Evolutionary conservation across 2,113 vertebrate genomes (phyloP).

Genomic region (Sardina pilchardus): DNA sequence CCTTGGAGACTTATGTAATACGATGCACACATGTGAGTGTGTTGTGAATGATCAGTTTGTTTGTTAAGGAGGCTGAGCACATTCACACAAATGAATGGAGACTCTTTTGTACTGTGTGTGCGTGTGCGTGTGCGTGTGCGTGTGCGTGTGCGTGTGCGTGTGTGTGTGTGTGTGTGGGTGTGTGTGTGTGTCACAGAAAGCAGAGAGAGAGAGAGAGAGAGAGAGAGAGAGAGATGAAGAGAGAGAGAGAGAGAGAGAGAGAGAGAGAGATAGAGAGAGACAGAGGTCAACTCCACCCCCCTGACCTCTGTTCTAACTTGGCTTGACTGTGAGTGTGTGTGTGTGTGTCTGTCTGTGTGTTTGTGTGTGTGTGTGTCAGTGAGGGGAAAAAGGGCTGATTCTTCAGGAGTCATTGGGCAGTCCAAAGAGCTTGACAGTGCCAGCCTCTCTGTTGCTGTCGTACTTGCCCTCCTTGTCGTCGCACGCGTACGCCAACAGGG

Average conservation of each 20-base stretch:
- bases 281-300: too few relatives aligned
- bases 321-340: not conserved
- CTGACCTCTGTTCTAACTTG: too few relatives aligned
- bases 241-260: too few relatives aligned
- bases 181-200: not conserved
- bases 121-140: not conserved
- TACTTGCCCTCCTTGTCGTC: conserved; percentile 99
- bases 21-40: not conserved
- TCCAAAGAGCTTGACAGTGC: conserved; percentile 97
- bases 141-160: not conserved
- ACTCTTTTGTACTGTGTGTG: not conserved
- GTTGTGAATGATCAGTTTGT: not conserved
- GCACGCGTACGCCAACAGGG: conserved; percentile 92
- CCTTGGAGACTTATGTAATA: not conserved
- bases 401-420: conserved; percentile 91
- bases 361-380: not conserved
- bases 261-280: too few relatives aligned
- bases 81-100: not conserved
- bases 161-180: not conserved
- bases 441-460: conserved; percentile 92
- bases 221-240: not conserved
- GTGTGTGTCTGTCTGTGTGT: not conserved
- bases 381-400: not conserved
- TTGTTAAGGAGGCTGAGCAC: not conserved
- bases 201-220: not conserved